Base-by-base conservation (phyloP, 2,797 vertebrate genomes). In the Macrochelys suwanniensis region DNA sequence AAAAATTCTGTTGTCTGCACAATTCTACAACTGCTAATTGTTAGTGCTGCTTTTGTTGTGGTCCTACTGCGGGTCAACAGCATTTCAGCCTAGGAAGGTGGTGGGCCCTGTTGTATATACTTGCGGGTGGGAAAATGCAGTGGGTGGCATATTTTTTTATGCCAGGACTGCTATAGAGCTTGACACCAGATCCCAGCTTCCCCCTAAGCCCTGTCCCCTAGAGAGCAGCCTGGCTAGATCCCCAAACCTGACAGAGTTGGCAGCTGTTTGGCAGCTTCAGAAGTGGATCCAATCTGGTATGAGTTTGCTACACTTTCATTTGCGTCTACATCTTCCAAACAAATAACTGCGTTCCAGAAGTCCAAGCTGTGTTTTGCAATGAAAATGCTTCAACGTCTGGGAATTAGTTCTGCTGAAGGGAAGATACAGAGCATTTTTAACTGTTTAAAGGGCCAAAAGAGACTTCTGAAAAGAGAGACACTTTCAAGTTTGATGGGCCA, bases 221-320 rank as follows among this genome's bases (percentile, higher is more conserved):
- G 92, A 89, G 95, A 96, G 90, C 79, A 74, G 82, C 77, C 94
- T 96, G 94, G 94, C 97, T 95, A 92, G 92, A 90, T 95, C 92
- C 96, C 95, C 94, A 96, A 96, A 97, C 95, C 96, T 89, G 1
- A 94, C 95, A 98, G 94, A 93, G 95, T 84, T 97, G 97, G 97
- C 97, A 98, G 97, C 97, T 98, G 97, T 96, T 97, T 97, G 97
- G 97, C 97, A 97, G 96, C 94, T 97, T 97, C 94, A 96, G 96
- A 97, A 95, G 97, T 97, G 94, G 87, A 97, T 97, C 97, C 97
- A 97, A 97, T 98, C 96, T 95, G 95, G 96, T 97, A 97, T 97
- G 97, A 96, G 96, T 97, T 98, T 97, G 97, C 96, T 98, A 95
- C 95, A 97, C 97, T 98, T 97, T 97, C 97, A 94, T 97, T 97